These are phyloP conservation scores for Amiota communis DNA, from an alignment of 2,888 invertebrate species.

Conservation along the genomic window DNA sequence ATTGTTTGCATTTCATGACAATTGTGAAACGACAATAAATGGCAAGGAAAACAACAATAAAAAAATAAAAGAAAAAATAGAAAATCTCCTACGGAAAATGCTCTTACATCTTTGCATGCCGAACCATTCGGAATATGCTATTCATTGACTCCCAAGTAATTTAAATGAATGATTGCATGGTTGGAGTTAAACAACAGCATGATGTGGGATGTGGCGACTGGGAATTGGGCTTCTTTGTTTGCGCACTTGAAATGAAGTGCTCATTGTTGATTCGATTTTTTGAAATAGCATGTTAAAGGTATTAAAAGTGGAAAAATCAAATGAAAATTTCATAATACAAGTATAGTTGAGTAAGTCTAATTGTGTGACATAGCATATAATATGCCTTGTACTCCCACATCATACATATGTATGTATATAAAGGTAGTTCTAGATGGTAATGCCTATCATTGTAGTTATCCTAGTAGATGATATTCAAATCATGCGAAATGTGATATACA, in stretches of 20 bases:
- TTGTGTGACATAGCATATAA: too few species aligned
- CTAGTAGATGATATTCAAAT: too few species aligned
- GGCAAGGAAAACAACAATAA: not conserved
- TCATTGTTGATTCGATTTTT: slow-evolving; percentile 18
- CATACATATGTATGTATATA: too few species aligned
- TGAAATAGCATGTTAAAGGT: not conserved
- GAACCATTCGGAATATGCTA: not conserved
- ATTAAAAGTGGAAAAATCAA: not conserved
- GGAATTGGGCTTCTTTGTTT: slow-evolving; percentile 24
- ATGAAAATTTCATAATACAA: too few species aligned
- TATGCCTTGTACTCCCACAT: too few species aligned
- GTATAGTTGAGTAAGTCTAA: too few species aligned
- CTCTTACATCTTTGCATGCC: not conserved
- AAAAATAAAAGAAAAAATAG: not conserved
- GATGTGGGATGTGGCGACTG: too few species aligned
- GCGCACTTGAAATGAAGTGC: slow-evolving; percentile 14
- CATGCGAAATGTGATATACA: too few species aligned
- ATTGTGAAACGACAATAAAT: not conserved
- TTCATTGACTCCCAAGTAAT: not conserved
- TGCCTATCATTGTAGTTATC: too few species aligned
- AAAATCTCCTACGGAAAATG: not conserved
- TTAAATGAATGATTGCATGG: slow-evolving; percentile 1
- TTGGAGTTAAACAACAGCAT: not conserved
- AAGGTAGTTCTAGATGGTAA: too few species aligned
- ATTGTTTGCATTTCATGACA: slow-evolving; percentile 18